Base-by-base conservation (phyloP, 2,113 vertebrate genomes). In the Elgaria multicarinata region DNA sequence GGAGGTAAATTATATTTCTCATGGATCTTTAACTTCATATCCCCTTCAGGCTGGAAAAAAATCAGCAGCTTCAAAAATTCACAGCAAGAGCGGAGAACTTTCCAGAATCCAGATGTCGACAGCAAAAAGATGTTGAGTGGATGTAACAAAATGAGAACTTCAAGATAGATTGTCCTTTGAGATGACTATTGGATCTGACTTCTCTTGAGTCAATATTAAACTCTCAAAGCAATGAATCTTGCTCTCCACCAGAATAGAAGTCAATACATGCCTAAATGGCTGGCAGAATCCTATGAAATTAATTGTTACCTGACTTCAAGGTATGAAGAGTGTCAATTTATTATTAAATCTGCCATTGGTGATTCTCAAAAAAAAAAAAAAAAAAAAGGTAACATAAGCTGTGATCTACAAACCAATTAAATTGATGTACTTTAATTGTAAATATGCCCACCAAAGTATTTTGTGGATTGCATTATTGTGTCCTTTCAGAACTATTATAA, bases 401-500 rank as follows among this genome's bases (percentile, higher is more conserved):
- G 86, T 90, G 92, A 89, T 46, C 36, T n/a, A 20, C 50, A 42
- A 79, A 42, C 64, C 16, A 69, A n/a, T 42, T 77, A 77, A 75
- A 36, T 13, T 55, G 16, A 66, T 64, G 22, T 28, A 31, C 18
- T 77, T 53, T 67, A 89, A 28, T n/a, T 42, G 18, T 12, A 84
- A 84, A n/a, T 77, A 84, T 76, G n/a, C 33, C 55, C 39, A 39
- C 28, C 33, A 28, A 81, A 72, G 26, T 71, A 58, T 28, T 26
- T 39, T 64, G 55, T 76, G 71, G 76, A 83, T n/a, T 18, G 13
- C 6, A 83, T 77, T 44, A 67, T 50, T 50, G 62, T 84, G 33
- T 31, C n/a, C n/a, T 85, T 93, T 93, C 91, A 89, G 92, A 89
- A 90, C 20, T 13, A 82, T 42, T 67, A 71, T 71, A 94, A 95